Conservation (phyloP, 2,888 invertebrate genomes). For the Hipparchia semele region DNA sequence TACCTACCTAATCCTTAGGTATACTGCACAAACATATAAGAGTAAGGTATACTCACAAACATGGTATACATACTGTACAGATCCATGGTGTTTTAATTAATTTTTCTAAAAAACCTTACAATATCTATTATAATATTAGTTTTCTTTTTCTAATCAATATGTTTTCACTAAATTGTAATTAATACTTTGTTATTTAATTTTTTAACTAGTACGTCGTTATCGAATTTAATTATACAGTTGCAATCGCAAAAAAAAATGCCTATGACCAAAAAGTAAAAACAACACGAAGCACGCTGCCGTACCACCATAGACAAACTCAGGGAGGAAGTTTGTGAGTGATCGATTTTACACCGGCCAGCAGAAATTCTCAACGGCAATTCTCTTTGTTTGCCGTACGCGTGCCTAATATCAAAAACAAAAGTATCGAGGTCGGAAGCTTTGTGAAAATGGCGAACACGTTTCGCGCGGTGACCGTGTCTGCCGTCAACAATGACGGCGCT, state of each 20-base stretch:
- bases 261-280: neutral
- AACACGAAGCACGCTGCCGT: slow-evolving; percentile 73
- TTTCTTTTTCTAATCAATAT: too few species aligned
- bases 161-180: too few species aligned
- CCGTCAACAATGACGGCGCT: slow-evolving; percentile 87
- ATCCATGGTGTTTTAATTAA: too few species aligned
- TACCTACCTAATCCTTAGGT: too few species aligned
- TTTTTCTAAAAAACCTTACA: too few species aligned
- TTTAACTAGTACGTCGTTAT: too few species aligned
- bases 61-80: too few species aligned
- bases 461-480: slow-evolving; percentile 88
- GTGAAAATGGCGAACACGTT: slow-evolving; percentile 88
- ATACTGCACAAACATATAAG: too few species aligned
- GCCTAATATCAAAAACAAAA: slow-evolving; percentile 60
- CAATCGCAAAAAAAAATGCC: slow-evolving; percentile 49
- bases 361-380: slow-evolving; percentile 76
- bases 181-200: too few species aligned
- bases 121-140: too few species aligned
- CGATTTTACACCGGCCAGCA: slow-evolving; percentile 80
- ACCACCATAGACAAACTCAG: slow-evolving; percentile 72
- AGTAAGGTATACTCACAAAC: too few species aligned
- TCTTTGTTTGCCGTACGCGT: slow-evolving; percentile 81
- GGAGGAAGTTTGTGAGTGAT: slow-evolving; percentile 80
- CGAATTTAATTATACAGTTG: too few species aligned
- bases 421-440: slow-evolving; percentile 57